These are phyloP conservation scores for Andrena dorsata DNA, from an alignment of 2,888 invertebrate species.

Conservation along the genomic window DNA sequence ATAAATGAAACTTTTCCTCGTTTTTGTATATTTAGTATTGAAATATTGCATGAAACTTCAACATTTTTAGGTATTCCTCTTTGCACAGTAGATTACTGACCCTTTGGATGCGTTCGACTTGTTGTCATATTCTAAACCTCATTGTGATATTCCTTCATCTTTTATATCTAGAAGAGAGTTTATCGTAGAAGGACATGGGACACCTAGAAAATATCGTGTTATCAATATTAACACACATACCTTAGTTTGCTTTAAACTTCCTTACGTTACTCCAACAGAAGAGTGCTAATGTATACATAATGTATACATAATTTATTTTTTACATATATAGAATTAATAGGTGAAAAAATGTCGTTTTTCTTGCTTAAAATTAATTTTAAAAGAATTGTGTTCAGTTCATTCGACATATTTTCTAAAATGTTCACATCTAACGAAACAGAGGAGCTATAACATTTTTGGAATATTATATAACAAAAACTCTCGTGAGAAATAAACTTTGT, in stretches of 20 bases:
- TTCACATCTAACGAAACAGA: too few species aligned
- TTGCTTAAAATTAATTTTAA: too few species aligned
- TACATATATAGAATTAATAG: too few species aligned
- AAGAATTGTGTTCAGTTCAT: too few species aligned
- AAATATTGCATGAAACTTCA: background rate
- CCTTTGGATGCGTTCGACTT: too few species aligned
- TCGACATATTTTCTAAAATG: too few species aligned
- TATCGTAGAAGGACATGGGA: slow-evolving; percentile 17
- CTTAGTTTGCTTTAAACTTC: slow-evolving; percentile 13
- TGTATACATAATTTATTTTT: too few species aligned
- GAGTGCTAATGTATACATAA: background rate
- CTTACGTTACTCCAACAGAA: background rate
- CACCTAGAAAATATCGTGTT: slow-evolving; percentile 12
- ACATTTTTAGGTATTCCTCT: background rate
- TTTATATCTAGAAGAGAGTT: slow-evolving; percentile 15
- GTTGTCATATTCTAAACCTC: background rate
- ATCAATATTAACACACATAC: slow-evolving; percentile 11
- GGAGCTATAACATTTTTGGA: too few species aligned
- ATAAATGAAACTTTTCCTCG: too few species aligned
- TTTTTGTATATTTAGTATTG: background rate
- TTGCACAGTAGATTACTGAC: slow-evolving; percentile 1
- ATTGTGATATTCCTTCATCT: background rate
- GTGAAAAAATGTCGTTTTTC: too few species aligned
- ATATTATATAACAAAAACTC: too few species aligned
- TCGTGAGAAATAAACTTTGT: too few species aligned